A percentile compares a stretch with the other conserved stretches of the same genome.
These are phyloP conservation scores for Venustaconcha ellipsiformis DNA, from an alignment of 1,140 invertebrate genomes.

Conservation along the genomic window DNA sequence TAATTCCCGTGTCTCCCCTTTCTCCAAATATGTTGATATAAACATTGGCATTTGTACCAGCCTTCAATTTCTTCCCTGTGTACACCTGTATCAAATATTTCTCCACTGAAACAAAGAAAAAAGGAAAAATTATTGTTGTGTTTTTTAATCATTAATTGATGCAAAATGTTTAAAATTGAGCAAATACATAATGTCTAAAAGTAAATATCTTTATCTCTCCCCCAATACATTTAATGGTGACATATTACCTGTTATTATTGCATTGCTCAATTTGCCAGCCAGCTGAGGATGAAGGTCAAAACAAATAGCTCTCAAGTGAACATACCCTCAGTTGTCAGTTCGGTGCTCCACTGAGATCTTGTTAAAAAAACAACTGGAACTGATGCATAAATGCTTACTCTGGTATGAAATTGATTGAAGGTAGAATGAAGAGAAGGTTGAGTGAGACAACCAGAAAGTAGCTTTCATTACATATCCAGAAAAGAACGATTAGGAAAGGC, in stretches of 20 bases:
- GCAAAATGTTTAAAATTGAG: not conserved
- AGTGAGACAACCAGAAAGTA: too few species aligned
- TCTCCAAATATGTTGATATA: conserved; percentile 66
- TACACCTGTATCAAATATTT: conserved; percentile 62
- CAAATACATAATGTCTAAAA: not conserved
- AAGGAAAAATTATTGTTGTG: not conserved
- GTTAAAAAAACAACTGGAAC: too few species aligned
- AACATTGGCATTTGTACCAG: conserved; percentile 68
- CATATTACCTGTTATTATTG: too few species aligned
- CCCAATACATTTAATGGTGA: not conserved
- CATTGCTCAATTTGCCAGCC: not conserved
- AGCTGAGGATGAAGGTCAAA: not conserved
- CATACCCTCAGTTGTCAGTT: too few species aligned
- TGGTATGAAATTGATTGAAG: too few species aligned
- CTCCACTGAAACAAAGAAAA: conserved; percentile 49
- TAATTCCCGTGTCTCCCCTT: conserved; percentile 64
- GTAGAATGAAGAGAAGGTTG: too few species aligned
- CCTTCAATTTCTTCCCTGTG: conserved; percentile 62
- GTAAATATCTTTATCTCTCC: not conserved
- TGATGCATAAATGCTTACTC: too few species aligned
- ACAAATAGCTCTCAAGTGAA: too few species aligned
- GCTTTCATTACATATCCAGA: too few species aligned
- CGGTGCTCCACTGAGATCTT: too few species aligned
- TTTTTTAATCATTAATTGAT: too few species aligned
- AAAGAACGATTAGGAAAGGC: too few species aligned